phyloP scores from a whole-genome alignment of 1,140 invertebrate species.

The Rhopalosiphum padi region DNA sequence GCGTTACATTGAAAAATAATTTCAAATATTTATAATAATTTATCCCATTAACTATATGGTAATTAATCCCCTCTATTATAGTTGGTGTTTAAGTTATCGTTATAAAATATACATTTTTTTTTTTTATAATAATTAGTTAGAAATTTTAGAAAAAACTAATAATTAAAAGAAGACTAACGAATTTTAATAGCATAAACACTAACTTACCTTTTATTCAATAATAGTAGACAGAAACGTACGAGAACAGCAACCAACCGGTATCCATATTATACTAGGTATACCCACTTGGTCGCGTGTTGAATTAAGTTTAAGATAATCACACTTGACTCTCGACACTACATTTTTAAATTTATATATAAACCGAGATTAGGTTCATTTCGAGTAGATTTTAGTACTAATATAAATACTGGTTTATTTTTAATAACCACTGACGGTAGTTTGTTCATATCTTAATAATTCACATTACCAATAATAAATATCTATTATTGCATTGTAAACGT shows the following conservation, averaged over 20 bases:
- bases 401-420: constrained; percentile 25
- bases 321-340: constrained; percentile 10
- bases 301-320: background rate
- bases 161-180: background rate
- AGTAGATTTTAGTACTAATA: constrained; percentile 19
- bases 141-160: background rate
- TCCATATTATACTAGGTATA: background rate
- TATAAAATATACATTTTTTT: background rate
- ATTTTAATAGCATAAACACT: background rate
- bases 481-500: background rate
- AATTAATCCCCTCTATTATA: background rate
- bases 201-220: background rate
- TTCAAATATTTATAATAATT: background rate
- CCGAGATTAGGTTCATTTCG: constrained; percentile 11
- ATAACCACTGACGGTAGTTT: background rate
- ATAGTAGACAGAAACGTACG: background rate
- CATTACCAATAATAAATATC: background rate
- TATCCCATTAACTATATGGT: background rate
- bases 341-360: background rate
- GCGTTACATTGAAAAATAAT: background rate
- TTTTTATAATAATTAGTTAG: background rate
- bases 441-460: background rate
- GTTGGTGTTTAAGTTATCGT: background rate
- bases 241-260: constrained; percentile 16
- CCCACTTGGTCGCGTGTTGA: background rate